Evolutionary conservation across 2,888 invertebrate genomes (phyloP).

Genomic region (Drosophila prolongata): DNA sequence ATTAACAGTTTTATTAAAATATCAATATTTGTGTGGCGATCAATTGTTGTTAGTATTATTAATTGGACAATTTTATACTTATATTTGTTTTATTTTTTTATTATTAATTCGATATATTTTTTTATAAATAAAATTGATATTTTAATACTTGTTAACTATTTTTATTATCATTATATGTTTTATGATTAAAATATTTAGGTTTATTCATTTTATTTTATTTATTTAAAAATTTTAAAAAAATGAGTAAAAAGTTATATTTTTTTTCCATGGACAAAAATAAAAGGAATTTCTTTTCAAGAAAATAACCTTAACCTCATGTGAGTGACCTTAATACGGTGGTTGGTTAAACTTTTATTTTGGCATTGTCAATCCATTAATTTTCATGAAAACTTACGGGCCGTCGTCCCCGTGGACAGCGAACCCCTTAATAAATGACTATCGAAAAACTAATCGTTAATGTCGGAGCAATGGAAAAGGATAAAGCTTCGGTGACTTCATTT

Average conservation of each 20-base stretch:
- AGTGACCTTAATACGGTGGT: constrained; percentile 11
- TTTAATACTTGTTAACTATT: no score
- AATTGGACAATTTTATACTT: no score
- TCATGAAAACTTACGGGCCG: constrained; percentile 20
- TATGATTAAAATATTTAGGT: no score
- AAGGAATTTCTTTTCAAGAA: neutral
- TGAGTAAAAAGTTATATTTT: neutral
- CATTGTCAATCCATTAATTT: constrained; percentile 35
- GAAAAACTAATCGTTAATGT: constrained; percentile 38
- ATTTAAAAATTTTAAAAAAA: no score
- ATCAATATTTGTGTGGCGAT: no score
- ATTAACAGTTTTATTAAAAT: no score
- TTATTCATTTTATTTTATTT: no score
- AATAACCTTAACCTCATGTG: neutral
- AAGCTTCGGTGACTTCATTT: constrained; percentile 72
- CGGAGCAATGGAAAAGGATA: constrained; percentile 55
- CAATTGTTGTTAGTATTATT: no score
- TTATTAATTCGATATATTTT: no score
- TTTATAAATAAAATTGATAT: no score
- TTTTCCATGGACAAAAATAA: neutral
- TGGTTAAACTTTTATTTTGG: constrained; percentile 21
- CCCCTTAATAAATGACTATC: constrained; percentile 44
- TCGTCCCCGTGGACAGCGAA: constrained; percentile 15
- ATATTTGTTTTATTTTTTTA: no score
- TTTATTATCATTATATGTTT: no score